phyloP scores from a whole-genome alignment of 2,797 vertebrate genomes.

The Macropodus opercularis region DNA sequence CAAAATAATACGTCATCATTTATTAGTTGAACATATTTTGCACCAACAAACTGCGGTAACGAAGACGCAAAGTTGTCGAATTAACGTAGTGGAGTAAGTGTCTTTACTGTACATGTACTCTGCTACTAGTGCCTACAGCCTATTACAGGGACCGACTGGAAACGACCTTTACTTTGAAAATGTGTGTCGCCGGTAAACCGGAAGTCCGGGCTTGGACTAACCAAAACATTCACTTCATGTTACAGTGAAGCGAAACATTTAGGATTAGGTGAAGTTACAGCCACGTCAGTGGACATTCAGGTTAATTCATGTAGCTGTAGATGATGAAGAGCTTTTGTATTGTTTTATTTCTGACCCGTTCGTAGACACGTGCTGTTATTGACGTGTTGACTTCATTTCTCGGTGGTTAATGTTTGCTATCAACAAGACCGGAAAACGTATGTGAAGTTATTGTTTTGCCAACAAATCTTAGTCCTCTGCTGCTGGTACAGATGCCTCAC shows the following conservation, averaged over 20 bases:
- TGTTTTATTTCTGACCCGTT: not conserved
- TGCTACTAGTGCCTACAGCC: not conserved
- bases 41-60: too few species aligned
- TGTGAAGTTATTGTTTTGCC: not conserved
- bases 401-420: not conserved
- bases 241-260: rapidly evolving
- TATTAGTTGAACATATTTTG: too few species aligned
- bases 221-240: constrained; percentile 9
- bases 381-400: not conserved
- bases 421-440: not conserved
- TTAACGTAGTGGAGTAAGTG: too few species aligned
- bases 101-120: too few species aligned
- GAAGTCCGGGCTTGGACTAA: constrained; percentile 29
- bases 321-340: too few species aligned
- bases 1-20: too few species aligned
- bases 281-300: not conserved
- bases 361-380: not conserved
- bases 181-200: not conserved
- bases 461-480: not conserved
- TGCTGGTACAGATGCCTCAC: constrained; percentile 68
- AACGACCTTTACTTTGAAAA: constrained; percentile 44
- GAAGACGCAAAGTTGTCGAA: too few species aligned
- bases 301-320: not conserved
- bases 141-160: not conserved
- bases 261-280: rapidly evolving